Base-by-base conservation (phyloP, 2,113 vertebrate genomes). In the Ascaphus truei region DNA sequence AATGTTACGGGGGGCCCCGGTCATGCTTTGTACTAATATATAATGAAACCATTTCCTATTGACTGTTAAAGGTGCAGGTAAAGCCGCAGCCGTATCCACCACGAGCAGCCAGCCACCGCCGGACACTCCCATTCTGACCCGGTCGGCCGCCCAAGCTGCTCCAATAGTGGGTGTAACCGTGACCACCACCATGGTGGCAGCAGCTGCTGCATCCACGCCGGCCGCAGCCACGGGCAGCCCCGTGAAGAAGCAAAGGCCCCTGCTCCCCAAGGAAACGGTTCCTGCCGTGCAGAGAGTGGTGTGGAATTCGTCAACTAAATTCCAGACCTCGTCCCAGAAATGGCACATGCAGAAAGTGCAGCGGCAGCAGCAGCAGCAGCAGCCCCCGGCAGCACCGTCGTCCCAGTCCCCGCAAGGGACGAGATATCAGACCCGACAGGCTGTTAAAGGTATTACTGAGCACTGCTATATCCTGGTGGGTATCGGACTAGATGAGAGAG, bases 301-400 rank as follows among this genome's bases (percentile, higher is more conserved):
- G 74, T 97, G 95, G 95, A 99, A 93, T 86, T 94, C 94, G 7
- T 89, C 92, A 31, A 94, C 90, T 77, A 98, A 97, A 83, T 93
- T 97, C 84, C 96, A 96, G 82, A 93, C 94, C 0, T 96, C 96
- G 1, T 98, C 95, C 71, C 94, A 98, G 86, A 98, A 98, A 83
- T 96, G 93, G 93, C 94, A 98, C 71, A 90, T 94, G 91, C 94
- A 97, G 88, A 98, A 96, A 84, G 91, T 95, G 48, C 95, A 96
- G 80, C 88, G 92, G 3, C 95, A 93, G 75, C 95, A 94, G 73
- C 92, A 92, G 75, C 91, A 86, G 78, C 83, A 87, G 67, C 81
- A 79, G 10, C 31, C 33, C 71, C 73, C 61, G 80, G 77, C 82
- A 75, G 90, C 88, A 77, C 83, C 83, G 62, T 89, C 85, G 60